Percentiles rank a stretch among this genome's conserved stretches.
Conservation (phyloP, 64 coral and sea anemone species). For the Acropora yongei region DNA sequence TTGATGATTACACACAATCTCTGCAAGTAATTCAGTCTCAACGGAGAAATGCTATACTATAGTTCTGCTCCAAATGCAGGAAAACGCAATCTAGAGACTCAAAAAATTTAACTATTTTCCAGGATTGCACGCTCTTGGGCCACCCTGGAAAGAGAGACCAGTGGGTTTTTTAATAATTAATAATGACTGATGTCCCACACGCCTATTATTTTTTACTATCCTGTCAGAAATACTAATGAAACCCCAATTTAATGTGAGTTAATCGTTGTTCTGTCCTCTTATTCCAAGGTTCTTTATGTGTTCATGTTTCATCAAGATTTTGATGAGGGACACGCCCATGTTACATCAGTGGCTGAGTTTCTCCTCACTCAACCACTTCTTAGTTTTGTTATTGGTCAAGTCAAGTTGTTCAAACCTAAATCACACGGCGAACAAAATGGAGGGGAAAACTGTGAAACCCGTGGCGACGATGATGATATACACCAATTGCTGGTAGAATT, state of each 20-base stretch:
- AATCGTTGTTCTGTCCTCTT: not conserved
- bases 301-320: slow-evolving; percentile 92
- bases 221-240: too few species aligned
- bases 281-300: slow-evolving; percentile 81
- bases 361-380: slow-evolving; percentile 93
- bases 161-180: too few species aligned
- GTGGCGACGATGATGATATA: slow-evolving; percentile 56
- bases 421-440: slow-evolving; percentile 60
- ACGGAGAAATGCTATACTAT: too few species aligned
- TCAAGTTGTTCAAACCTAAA: slow-evolving; percentile 74
- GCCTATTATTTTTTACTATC: too few species aligned
- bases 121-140: too few species aligned
- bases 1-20: too few species aligned
- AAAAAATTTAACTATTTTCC: too few species aligned
- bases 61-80: too few species aligned
- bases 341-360: slow-evolving; percentile 92
- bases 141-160: too few species aligned
- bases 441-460: slow-evolving; percentile 48
- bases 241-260: not conserved
- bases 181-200: too few species aligned
- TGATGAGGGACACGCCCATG: slow-evolving; percentile 81
- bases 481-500: slow-evolving; percentile 38
- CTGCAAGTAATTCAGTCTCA: too few species aligned
- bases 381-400: slow-evolving; percentile 93
- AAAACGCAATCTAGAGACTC: too few species aligned